Evolutionary conservation across 2,888 invertebrate species (phyloP), one percentile per base, ranked within the genome.

Genomic region (Sphaerophoria taeniata): DNA sequence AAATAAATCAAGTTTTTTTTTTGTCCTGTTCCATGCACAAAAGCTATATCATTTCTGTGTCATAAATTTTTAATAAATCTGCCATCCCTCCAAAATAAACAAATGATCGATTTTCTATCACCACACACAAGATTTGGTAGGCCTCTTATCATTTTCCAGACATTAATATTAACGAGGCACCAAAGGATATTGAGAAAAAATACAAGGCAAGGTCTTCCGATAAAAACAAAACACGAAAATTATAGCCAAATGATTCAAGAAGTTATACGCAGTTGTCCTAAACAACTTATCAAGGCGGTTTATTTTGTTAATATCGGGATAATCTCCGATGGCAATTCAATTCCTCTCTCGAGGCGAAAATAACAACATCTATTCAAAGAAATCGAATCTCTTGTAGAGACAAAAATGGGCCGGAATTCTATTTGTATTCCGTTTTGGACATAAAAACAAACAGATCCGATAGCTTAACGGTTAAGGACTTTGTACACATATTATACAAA

Each of bases 1-100:
- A 61, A 67, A 76, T 76, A 76, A 81, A 81, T 81, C 71, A 75
- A 67, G 67, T 75, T 45, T 51, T 58, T 31, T 43, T 31, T 65
- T 55, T 51, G 51, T 9, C 33, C 31, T 31, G 14, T 51, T 60
- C 1, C 11, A 16, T 47, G 9, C 14, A 55, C 34, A 67, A 81
- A 72, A 24, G 63, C 7, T 71, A 60, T 67, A 14, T 65, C 16
- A 63, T 51, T 61, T 49, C 56, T 67, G 65, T 36, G 45, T 61
- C 65, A 60, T 72, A 60, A 60, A 49, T 82, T 14, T 43, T 47
- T 47, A 63, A 73, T 56, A 24, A 24, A 24, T 24, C 24, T 24
- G 24, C 24, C 24, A 24, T 2, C 24, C 2, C 24, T 24, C 24
- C 24, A 24, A 24, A 2, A 24, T 24, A 24, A 24, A 24, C 24